Evolutionary conservation across 2,113 vertebrate genomes (phyloP).

Genomic region (Hipposideros armiger): DNA sequence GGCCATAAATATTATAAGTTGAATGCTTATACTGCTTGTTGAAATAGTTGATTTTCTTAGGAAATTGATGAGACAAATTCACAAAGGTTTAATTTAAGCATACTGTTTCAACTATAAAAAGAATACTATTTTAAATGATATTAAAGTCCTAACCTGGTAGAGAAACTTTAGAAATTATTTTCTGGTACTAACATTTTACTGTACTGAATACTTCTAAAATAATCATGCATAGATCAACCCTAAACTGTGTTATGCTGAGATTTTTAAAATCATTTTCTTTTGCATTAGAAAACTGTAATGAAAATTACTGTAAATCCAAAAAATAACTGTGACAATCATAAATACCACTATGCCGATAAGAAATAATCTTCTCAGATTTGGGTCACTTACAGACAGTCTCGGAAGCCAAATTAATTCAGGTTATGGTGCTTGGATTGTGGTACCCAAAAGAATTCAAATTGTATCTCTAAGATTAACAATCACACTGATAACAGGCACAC

Average conservation of each 20-base stretch:
- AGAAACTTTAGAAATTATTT: conserved; percentile 8
- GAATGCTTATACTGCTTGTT: not conserved
- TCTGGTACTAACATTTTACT: not conserved
- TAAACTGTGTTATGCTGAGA: not conserved
- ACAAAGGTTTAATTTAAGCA: conserved; percentile 26
- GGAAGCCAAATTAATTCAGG: not conserved
- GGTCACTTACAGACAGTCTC: not conserved
- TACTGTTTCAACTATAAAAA: not conserved
- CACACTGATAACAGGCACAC: not conserved
- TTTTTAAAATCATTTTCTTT: not conserved
- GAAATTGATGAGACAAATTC: not conserved
- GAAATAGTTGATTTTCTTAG: not conserved
- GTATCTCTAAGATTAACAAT: not conserved
- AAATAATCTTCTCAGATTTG: not conserved
- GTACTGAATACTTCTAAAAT: not conserved
- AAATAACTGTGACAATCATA: not conserved
- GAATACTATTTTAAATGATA: not conserved
- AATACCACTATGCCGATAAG: not conserved
- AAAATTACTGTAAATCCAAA: not conserved
- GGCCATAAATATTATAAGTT: not conserved
- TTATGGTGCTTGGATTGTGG: not conserved
- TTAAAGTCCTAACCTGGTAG: not conserved
- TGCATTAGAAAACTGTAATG: not conserved
- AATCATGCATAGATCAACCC: not conserved
- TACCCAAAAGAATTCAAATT: not conserved